Conservation (phyloP, 2,888 invertebrate species). For the Agrotis segetum region DNA sequence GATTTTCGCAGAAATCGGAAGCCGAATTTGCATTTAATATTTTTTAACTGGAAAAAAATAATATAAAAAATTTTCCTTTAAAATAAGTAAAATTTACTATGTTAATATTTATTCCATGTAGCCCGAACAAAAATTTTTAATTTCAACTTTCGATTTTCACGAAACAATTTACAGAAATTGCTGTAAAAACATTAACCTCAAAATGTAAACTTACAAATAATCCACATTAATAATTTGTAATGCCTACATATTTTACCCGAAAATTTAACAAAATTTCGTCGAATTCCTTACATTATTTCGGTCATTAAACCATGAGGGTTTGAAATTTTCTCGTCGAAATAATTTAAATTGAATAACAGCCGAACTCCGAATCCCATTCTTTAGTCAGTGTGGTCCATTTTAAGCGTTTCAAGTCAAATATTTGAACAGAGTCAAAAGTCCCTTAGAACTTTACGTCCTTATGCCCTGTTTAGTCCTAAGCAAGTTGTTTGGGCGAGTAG, state of each 20-base stretch:
- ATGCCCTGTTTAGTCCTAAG: conserved; percentile 64
- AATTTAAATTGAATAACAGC: conserved; percentile 66
- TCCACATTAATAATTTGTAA: conserved; percentile 12
- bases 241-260: conserved; percentile 11
- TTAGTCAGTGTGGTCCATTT: conserved; percentile 74
- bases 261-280: conserved; percentile 17
- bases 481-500: conserved; percentile 41
- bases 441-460: conserved; percentile 71
- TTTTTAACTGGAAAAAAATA: not conserved
- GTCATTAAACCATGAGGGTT: conserved; percentile 40
- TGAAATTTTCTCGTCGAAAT: conserved; percentile 57
- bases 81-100: not conserved
- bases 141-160: too few species aligned
- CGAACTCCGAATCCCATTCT: conserved; percentile 65
- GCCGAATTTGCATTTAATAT: not conserved
- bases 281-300: conserved; percentile 48
- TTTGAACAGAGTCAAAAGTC: conserved; percentile 77
- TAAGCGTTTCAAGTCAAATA: conserved; percentile 79
- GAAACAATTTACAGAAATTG: conserved; percentile 1
- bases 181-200: not conserved
- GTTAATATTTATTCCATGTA: too few species aligned
- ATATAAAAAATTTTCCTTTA: not conserved
- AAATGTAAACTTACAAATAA: not conserved
- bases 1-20: not conserved
- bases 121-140: too few species aligned